These are phyloP conservation scores for Crypturellus tataupa DNA, from an alignment of 2,797 vertebrate species.

Conservation along the genomic window DNA sequence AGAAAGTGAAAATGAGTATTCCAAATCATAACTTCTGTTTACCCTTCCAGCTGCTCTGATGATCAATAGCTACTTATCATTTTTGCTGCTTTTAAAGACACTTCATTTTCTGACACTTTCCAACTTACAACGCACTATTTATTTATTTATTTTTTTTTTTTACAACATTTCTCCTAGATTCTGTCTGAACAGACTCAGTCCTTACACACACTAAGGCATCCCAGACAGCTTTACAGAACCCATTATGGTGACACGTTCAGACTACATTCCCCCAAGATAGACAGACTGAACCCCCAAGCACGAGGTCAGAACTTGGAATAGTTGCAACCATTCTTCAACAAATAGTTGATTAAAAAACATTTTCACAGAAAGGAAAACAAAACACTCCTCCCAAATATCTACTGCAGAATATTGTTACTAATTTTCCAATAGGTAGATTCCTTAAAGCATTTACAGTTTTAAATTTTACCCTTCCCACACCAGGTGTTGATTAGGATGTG, in stretches of 20 bases:
- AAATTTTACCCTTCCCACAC: neutral
- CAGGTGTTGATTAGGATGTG: neutral
- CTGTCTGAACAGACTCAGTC: neutral
- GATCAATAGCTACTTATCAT: neutral
- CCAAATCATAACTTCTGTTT: neutral
- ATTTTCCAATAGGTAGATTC: neutral
- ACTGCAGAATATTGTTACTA: neutral
- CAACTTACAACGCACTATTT: neutral
- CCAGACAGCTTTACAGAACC: neutral
- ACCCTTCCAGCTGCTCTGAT: neutral
- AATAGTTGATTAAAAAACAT: neutral
- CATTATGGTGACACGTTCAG: neutral
- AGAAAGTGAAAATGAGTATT: neutral
- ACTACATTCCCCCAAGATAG: neutral
- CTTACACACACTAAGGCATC: neutral
- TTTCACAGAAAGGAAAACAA: neutral
- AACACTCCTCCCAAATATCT: neutral
- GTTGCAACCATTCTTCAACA: too few relatives aligned
- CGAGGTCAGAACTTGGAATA: neutral
- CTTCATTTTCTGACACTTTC: neutral
- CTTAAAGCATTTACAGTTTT: neutral
- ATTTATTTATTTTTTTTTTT: constrained; percentile 20
- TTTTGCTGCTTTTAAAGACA: neutral
- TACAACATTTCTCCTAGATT: neutral
- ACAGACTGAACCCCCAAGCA: neutral